These are phyloP conservation scores for Rhinoptilus africanus DNA, from an alignment of 2,113 vertebrate genomes.

Conservation along the genomic window DNA sequence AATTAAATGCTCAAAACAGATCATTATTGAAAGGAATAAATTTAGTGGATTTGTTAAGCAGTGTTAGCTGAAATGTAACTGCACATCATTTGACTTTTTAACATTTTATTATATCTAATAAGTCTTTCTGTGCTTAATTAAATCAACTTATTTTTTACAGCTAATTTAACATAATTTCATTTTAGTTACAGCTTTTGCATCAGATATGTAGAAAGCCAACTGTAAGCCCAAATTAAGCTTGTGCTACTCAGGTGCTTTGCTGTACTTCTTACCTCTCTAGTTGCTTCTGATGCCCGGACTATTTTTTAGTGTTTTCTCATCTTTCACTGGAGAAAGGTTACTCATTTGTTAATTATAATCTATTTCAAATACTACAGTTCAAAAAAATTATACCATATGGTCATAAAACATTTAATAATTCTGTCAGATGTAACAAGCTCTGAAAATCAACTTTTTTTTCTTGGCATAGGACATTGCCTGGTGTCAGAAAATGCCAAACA, in stretches of 20 bases:
- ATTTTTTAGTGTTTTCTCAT: not conserved
- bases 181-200: constrained; percentile 75
- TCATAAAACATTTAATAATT: constrained; percentile 27
- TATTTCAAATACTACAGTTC: constrained; percentile 4
- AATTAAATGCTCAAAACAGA: constrained; percentile 85
- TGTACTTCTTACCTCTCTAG: constrained; percentile 20
- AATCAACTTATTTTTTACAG: constrained; percentile 84
- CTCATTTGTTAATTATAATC: not conserved
- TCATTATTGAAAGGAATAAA: constrained; percentile 85
- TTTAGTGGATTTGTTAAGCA: constrained; percentile 77
- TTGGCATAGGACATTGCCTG: constrained; percentile 17
- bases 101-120: constrained; percentile 85
- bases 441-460: constrained; percentile 35
- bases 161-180: constrained; percentile 82
- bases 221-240: constrained; percentile 56
- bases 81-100: constrained; percentile 85
- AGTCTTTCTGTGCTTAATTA: constrained; percentile 84
- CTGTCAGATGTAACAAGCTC: not conserved
- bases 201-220: constrained; percentile 70
- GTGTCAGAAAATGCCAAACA: constrained; percentile 37
- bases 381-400: not conserved
- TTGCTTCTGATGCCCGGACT: not conserved
- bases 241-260: constrained; percentile 53
- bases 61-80: constrained; percentile 81
- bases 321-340: constrained; percentile 2